These are phyloP conservation scores for Panonychus citri DNA, from an alignment of 1,140 invertebrate genomes.

Conservation along the genomic window DNA sequence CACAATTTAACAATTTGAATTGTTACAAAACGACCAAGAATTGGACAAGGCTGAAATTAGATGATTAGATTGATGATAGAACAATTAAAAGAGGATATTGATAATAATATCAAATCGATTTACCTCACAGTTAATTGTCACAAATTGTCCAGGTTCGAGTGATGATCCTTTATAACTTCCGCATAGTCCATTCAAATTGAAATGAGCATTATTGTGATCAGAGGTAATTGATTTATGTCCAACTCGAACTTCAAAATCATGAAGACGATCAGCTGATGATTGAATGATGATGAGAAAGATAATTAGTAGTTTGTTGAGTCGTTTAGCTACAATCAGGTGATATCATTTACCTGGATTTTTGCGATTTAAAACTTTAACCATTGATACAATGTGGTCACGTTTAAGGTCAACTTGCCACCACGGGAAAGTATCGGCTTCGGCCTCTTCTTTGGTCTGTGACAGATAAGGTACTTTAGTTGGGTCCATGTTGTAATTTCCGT, in stretches of 20 bases:
- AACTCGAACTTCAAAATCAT: conserved; percentile 14
- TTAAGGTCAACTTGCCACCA: conserved; percentile 15
- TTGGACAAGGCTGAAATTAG: conserved; percentile 9
- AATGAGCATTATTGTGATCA: conserved; percentile 11
- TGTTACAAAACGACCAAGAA: conserved; percentile 12
- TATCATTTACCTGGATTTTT: conserved; percentile 14
- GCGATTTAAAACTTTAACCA: conserved; percentile 13
- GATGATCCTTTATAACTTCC: conserved; percentile 10
- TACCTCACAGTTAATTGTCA: background rate
- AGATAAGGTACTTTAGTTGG: conserved; percentile 14
- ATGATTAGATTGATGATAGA: too few relatives aligned
- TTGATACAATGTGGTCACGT: conserved; percentile 12
- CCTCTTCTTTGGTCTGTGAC: conserved; percentile 13
- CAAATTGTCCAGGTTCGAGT: conserved; percentile 5
- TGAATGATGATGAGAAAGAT: background rate
- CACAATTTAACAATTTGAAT: conserved; percentile 14
- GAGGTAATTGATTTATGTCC: conserved; percentile 10
- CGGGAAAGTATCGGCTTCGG: conserved; percentile 10
- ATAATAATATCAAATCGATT: too few relatives aligned
- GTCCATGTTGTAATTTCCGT: conserved; percentile 13
- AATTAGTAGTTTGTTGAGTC: too few relatives aligned
- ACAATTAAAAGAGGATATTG: too few relatives aligned
- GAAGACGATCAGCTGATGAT: conserved; percentile 12
- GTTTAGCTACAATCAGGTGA: too few relatives aligned
- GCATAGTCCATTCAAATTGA: conserved; percentile 12